Evolutionary conservation across 2,888 invertebrate species (phyloP).

Genomic region (Oasisia sp.): DNA sequence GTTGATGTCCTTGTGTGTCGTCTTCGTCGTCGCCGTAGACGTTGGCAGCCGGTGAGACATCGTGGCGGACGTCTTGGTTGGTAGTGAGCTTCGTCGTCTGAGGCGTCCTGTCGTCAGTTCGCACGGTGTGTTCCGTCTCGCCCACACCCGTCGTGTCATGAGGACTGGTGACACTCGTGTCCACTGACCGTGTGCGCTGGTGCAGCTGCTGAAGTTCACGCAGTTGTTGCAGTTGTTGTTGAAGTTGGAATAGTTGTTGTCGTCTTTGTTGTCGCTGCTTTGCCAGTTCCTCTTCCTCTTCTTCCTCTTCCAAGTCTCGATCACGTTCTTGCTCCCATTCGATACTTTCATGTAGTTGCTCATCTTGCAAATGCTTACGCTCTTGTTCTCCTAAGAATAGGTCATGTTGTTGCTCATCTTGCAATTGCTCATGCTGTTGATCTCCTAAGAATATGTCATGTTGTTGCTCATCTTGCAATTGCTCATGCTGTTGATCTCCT

Average conservation of each 20-base stretch:
- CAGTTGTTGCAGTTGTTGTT: not conserved
- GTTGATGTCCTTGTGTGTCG: not conserved
- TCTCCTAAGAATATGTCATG: not conserved
- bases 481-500: not conserved
- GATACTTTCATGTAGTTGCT: too few relatives aligned
- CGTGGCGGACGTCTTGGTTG: not conserved
- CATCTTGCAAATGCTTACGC: too few relatives aligned
- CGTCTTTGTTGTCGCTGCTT: not conserved
- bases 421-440: not conserved
- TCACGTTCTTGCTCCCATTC: too few relatives aligned
- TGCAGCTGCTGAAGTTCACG: not conserved
- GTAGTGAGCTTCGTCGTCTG: not conserved
- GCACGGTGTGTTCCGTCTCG: not conserved
- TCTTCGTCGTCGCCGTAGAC: not conserved
- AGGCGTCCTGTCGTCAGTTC: not conserved
- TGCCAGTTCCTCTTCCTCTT: not conserved
- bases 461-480: not conserved
- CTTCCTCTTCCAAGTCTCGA: not conserved
- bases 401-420: too few relatives aligned
- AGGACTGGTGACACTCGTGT: not conserved
- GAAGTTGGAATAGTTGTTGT: not conserved
- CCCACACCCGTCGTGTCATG: not conserved
- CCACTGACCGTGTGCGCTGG: not conserved
- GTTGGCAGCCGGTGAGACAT: not conserved
- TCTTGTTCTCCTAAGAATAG: too few relatives aligned